Evolutionary conservation across 1,140 invertebrate species (phyloP), one percentile per base, ranked within the genome.

Genomic region (Pseudomyrmex concolor): DNA sequence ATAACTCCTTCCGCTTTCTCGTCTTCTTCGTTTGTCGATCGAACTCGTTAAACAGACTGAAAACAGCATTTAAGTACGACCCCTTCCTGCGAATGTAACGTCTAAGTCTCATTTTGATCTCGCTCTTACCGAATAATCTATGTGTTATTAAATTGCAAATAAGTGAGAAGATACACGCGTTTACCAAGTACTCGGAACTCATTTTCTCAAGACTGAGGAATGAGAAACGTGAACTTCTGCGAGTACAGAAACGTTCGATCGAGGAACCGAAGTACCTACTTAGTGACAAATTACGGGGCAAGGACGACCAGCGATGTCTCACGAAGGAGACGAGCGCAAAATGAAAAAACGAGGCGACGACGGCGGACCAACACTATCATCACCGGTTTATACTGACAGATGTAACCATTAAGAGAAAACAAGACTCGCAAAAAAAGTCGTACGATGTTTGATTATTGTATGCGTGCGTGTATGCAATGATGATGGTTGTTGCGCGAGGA

Each of bases 351-450:
- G 84, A 89, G 17, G 68, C 72, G 81, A 76, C 22, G 17, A 84
- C 48, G 25, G 85, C 78, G 87, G 83, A 86, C 68, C 86, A 90
- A 78, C 84, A 60, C 64, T 83, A 90, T 67, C 74, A 82, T 15
- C 62, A 43, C 4, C 25, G 9, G 77, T 89, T 67, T 60, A 72
- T 67, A 87, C 88, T 87, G 88, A 92, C 90, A 91, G 86, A 89
- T 76, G 84, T 91, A 88, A 83, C 70, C 83, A 85, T 19, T 8
- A 72, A n/a, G 54, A 70, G 83, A 84, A 80, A 90, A 88, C 83
- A 89, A 87, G 86, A 89, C 83, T 88, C 71, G 71, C 70, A 43
- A 86, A 34, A 34, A 34, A 34, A 77, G 54, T 67, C 57, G 73
- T 72, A 78, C 66, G 73, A 72, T 86, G 66, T 83, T 66, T 76